Conservation (phyloP, 2,113 vertebrate genomes). For the Prochilodus magdalenae region DNA sequence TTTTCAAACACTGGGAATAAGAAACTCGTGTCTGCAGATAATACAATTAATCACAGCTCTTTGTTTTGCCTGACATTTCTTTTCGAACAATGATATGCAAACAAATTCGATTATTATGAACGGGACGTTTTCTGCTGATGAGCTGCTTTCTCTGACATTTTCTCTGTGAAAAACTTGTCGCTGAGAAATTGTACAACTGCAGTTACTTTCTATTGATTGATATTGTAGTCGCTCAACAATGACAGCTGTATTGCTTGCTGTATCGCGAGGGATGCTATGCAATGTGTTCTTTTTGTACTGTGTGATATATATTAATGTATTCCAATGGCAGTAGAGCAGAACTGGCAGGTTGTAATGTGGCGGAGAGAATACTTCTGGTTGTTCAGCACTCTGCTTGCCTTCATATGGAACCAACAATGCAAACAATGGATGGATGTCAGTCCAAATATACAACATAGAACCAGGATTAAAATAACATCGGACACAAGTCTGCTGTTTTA, state of each 20-base stretch:
- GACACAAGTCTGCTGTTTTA: background rate
- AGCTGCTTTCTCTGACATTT: background rate
- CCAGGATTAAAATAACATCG: background rate
- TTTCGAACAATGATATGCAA: constrained; percentile 19
- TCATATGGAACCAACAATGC: background rate
- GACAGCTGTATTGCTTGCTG: constrained; percentile 30
- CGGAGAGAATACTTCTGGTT: constrained; percentile 42
- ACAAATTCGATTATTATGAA: constrained; percentile 13
- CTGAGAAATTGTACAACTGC: constrained; percentile 29
- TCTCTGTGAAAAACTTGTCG: background rate
- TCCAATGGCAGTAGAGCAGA: constrained; percentile 52
- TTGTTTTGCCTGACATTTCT: constrained; percentile 27
- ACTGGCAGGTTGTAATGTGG: constrained; percentile 57
- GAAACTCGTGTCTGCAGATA: background rate
- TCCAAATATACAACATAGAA: background rate
- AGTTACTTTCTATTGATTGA: constrained; percentile 44
- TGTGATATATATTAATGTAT: constrained; percentile 40
- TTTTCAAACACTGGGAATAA: constrained; percentile 1
- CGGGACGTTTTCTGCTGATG: background rate
- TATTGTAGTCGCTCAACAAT: constrained; percentile 34
- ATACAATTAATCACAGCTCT: background rate
- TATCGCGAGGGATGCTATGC: constrained; percentile 33
- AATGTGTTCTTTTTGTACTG: constrained; percentile 63
- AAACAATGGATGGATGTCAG: background rate
- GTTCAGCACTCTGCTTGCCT: background rate